Base-by-base conservation (phyloP, 1,140 invertebrate species). In the Drosophila tani region DNA sequence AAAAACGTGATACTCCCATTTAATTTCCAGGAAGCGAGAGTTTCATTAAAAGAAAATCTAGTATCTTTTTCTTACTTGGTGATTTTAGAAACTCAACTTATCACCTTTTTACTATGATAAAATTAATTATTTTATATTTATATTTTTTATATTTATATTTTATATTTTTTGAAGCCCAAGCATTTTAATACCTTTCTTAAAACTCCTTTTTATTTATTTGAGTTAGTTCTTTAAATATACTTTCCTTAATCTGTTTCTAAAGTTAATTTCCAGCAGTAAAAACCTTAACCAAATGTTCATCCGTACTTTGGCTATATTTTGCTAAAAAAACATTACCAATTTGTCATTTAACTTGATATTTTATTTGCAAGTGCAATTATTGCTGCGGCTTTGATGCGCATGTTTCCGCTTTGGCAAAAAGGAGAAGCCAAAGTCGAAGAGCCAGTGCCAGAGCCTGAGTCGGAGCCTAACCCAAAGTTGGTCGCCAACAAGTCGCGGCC, bases 401-500 rank as follows among this genome's bases (percentile, higher is more conserved):
- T 76, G 73, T 76, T 76, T 76, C 73, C 73, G 73, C 73, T 76
- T 66, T 75, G 69, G 70, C 43, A 3, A 41, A 17, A 59, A 63
- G 45, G n/a, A 32, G 27, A 38, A 46, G 53, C 19, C 53, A 24
- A 40, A 40, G 51, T 55, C 17, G 51, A 69, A 67, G 38, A 62
- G 15, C 32, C 32, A 55, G 51, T 38, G 51, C 51, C 51, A 35
- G 46, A 49, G 60, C 32, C 11, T 11, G 21, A 49, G 45, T 19
- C 8, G 59, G 32, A 40, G 45, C 53, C 49, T 32, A 59, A 69
- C 65, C 50, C 70, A 75, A 75, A 56, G 59, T 64, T 75, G 73
- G 71, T 66, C 74, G 74, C 74, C 71, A 76, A 76, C 71, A 67
- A 77, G 74, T 76, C 74, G 74, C 73, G 74, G 53, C 53, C 62